phyloP scores from a whole-genome alignment of 2,797 vertebrate genomes.

The Sebastes melanostomus region DNA sequence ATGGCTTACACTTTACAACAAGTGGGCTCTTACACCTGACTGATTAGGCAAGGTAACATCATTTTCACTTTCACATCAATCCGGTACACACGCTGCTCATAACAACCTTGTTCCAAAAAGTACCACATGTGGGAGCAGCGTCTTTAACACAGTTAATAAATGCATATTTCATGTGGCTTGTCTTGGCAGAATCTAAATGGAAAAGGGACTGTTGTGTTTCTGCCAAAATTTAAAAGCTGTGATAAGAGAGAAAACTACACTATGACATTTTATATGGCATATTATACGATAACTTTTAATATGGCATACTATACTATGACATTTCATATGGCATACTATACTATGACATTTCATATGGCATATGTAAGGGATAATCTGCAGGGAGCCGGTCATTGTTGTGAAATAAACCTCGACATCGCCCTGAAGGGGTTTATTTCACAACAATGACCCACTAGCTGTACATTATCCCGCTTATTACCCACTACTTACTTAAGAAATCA shows the following conservation, averaged over 20 bases:
- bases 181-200: neutral
- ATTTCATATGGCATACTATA: neutral
- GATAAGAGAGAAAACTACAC: neutral
- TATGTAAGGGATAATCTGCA: neutral
- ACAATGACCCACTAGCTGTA: too few relatives aligned
- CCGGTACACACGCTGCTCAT: neutral
- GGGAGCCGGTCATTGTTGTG: too few relatives aligned
- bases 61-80: neutral
- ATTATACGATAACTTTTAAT: neutral
- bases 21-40: neutral
- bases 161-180: neutral
- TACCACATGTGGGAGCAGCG: neutral
- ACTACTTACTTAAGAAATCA: too few relatives aligned
- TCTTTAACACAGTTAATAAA: neutral
- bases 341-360: neutral
- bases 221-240: conserved; percentile 2
- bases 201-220: neutral
- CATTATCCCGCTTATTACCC: too few relatives aligned
- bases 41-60: neutral
- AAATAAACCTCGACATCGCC: too few relatives aligned
- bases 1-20: too few relatives aligned
- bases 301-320: neutral
- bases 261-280: neutral
- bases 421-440: too few relatives aligned
- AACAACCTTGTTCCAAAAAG: neutral